Evolutionary conservation across 2,797 vertebrate species (phyloP).

Genomic region (Dendrocincla fuliginosa): DNA sequence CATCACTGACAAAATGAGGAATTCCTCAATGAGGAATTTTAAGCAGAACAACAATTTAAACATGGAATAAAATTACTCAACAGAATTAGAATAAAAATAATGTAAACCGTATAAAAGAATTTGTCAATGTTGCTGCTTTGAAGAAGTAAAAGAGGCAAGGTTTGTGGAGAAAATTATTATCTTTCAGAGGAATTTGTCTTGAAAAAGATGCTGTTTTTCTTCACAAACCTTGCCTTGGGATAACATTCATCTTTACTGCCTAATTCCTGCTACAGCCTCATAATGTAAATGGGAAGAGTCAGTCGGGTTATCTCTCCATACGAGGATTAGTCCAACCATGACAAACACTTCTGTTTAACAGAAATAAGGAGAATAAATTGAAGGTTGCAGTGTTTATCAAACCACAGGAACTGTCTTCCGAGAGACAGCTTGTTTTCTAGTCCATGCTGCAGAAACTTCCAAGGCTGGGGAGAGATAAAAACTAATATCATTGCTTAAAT

Average conservation of each 20-base stretch:
- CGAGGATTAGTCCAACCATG: fast-evolving
- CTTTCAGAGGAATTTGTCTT: not conserved
- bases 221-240: not conserved
- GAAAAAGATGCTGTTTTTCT: not conserved
- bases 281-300: not conserved
- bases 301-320: fast-evolving
- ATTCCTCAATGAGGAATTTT: not conserved
- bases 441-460: fast-evolving
- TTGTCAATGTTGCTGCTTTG: not conserved
- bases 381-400: not conserved
- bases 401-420: no score
- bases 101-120: fast-evolving
- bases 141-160: not conserved
- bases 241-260: not conserved
- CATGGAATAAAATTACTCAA: fast-evolving
- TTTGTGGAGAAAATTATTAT: not conserved
- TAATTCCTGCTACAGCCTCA: fast-evolving
- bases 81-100: not conserved
- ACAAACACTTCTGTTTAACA: not conserved
- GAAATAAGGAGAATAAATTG: not conserved
- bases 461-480: not conserved
- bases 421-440: not conserved
- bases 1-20: no score
- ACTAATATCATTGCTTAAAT: not conserved
- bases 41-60: not conserved